These are phyloP conservation scores for Galaxias olidus DNA, from an alignment of 2,797 vertebrate species.

Conservation along the genomic window DNA sequence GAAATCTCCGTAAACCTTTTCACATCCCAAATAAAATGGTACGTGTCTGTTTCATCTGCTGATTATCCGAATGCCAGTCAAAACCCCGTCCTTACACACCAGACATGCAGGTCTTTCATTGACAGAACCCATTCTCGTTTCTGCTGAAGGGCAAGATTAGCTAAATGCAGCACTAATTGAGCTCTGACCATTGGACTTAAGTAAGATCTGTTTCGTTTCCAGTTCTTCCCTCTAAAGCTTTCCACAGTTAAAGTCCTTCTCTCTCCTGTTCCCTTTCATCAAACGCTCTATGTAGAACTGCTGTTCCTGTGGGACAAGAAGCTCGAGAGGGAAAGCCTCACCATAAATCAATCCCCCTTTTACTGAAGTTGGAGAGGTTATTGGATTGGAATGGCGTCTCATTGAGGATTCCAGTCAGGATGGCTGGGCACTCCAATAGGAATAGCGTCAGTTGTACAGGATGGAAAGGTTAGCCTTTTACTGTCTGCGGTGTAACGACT, in stretches of 20 bases:
- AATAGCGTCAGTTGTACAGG: conserved; percentile 4
- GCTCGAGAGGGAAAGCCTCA: conserved; percentile 3
- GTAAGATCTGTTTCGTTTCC: conserved; percentile 1
- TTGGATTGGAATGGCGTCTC: conserved; percentile 16
- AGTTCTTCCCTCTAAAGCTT: neutral
- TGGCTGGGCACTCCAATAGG: conserved; percentile 1
- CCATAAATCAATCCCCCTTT: conserved; percentile 14
- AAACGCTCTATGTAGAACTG: conserved; percentile 9
- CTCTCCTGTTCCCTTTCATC: neutral
- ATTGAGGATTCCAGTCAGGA: conserved; percentile 18
- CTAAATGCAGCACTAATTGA: no score
- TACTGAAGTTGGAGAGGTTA: conserved; percentile 18
- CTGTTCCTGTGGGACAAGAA: neutral
- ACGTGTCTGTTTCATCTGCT: neutral
- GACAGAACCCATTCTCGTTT: no score
- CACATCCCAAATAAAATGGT: neutral
- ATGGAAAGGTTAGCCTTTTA: conserved; percentile 17
- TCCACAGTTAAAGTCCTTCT: neutral
- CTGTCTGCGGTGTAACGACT: conserved; percentile 5
- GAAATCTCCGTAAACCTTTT: neutral
- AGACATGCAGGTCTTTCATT: no score
- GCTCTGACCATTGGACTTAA: neutral
- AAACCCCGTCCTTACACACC: neutral
- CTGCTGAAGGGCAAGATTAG: no score
- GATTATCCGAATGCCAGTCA: conserved; percentile 7